Percentiles rank a stretch among this genome's conserved stretches.
These are phyloP conservation scores for Coregonus suidteri DNA, from an alignment of 2,797 vertebrate species.

Conservation along the genomic window DNA sequence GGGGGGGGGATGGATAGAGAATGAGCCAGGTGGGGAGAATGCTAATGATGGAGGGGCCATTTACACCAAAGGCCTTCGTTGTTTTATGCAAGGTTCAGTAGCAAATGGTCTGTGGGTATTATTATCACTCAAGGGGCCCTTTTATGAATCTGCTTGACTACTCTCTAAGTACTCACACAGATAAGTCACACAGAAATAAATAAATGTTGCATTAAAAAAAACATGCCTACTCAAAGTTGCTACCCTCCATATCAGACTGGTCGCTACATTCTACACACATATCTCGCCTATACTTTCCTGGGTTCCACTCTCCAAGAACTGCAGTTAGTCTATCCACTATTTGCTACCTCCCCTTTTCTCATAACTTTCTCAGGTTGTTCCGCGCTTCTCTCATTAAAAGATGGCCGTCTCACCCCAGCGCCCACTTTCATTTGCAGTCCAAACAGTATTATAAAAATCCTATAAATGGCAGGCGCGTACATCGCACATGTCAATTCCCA, in stretches of 20 bases:
- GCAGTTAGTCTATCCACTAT: background rate
- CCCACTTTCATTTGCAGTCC: conserved; percentile 75
- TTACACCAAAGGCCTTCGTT: conserved; percentile 82
- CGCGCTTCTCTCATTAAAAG: conserved; percentile 65
- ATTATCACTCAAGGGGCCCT: conserved; percentile 75
- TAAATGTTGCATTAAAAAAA: too few species aligned
- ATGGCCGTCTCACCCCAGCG: conserved; percentile 61
- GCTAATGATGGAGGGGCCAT: conserved; percentile 63
- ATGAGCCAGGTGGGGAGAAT: conserved; percentile 34
- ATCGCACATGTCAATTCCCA: conserved; percentile 74
- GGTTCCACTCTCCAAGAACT: too few species aligned
- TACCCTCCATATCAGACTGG: too few species aligned
- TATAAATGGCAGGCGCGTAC: conserved; percentile 67
- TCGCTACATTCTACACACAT: too few species aligned
- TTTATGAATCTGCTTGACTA: conserved; percentile 52
- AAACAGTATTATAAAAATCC: conserved; percentile 76
- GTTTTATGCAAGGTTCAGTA: conserved; percentile 83
- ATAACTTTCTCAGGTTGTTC: conserved; percentile 64
- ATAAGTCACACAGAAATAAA: conserved; percentile 16
- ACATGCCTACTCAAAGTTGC: too few species aligned
- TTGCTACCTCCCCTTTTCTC: conserved; percentile 37
- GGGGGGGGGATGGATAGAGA: too few species aligned
- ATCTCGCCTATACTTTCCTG: too few species aligned
- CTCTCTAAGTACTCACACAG: conserved; percentile 29
- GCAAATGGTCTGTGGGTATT: conserved; percentile 85